Conservation (phyloP, 2,888 invertebrate genomes). For the Achlya flavicornis region DNA sequence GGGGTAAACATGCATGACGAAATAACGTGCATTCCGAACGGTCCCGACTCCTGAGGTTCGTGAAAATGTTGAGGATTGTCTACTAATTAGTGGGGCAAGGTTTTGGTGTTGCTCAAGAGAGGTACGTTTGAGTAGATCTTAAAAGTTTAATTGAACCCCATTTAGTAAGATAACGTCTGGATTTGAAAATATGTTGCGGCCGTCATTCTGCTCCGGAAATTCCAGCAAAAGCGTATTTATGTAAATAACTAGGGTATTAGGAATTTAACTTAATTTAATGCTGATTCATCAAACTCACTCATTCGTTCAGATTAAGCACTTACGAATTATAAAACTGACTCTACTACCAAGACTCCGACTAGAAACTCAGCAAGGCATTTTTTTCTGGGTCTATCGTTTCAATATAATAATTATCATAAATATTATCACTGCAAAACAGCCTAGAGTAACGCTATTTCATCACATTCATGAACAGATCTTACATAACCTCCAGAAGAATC, state of each 20-base stretch:
- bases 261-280: no score
- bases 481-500: not conserved
- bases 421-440: not conserved
- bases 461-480: not conserved
- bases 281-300: no score
- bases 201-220: not conserved
- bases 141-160: not conserved
- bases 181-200: not conserved
- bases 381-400: no score
- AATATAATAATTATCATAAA: no score
- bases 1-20: conserved; percentile 38
- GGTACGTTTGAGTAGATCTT: not conserved
- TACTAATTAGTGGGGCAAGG: conserved; percentile 61
- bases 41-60: conserved; percentile 40
- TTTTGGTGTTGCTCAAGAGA: conserved; percentile 24
- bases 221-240: not conserved
- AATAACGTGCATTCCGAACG: conserved; percentile 54
- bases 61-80: conserved; percentile 52
- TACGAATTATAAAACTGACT: no score
- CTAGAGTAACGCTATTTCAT: not conserved
- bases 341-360: no score
- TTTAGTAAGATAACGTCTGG: not conserved
- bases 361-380: no score
- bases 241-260: no score
- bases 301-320: no score